Evolutionary conservation across 2,888 invertebrate genomes (phyloP), one percentile per base, ranked within the genome.

Genomic region (Campoletis raptor): DNA sequence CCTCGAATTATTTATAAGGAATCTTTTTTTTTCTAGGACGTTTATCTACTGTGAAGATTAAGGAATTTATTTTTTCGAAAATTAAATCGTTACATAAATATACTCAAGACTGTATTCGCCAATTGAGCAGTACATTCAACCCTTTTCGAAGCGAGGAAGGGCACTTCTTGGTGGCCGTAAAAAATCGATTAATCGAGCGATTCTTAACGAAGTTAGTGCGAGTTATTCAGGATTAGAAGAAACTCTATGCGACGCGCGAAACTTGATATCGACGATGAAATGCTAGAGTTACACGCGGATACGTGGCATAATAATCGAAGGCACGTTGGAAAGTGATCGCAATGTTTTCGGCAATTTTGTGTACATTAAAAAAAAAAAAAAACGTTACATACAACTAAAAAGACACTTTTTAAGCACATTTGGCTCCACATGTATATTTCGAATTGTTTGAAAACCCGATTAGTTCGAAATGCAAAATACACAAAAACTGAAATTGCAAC

Each of bases 191-290:
- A 88, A 91, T 90, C 90, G 90, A 90, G 83, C 87, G 88, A 37
- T 81, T 64, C 82, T 81, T 91, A 91, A 91, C 88, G 84, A 89
- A 91, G 88, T 91, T 91, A 91, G 88, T 82, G 85, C 74, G 80
- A 76, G 87, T 90, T 89, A 85, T 83, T 86, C 86, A 78, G 90
- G 90, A 91, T 91, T 91, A 91, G 73, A 73, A 85, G 90, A 87
- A 89, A 91, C 86, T 83, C 85, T 88, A 91, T 89, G 86, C 89
- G 86, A 88, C 88, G 36, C 61, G 87, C 84, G 90, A 89, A 89
- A 90, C 83, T 85, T 78, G 90, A 91, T 90, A 89, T 82, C 73
- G 78, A 82, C 76, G 69, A 81, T 67, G 83, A 83, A 85, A 84
- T 77, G 78, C 78, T 82, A 85, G 85, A 85, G 74, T 42, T 67